Evolutionary conservation across 2,888 invertebrate species (phyloP), one percentile per base, ranked within the genome.

Genomic region (Congeria kusceri): DNA sequence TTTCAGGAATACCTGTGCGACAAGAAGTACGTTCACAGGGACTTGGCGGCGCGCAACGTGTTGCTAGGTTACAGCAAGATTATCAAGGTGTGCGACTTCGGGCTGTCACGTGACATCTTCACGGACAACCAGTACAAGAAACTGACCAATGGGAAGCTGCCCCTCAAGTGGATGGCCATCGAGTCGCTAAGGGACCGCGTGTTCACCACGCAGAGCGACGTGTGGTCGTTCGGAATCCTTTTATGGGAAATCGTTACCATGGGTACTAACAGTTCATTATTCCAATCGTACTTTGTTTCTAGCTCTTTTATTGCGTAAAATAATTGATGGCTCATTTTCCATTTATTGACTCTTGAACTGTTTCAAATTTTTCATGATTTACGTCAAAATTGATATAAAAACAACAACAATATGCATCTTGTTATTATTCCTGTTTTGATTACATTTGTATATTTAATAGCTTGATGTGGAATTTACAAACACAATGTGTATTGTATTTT

Each of bases 51-150:
- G 0, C 95, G 98, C 58, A 98, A 98, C 92, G 95, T 98, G 0
- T 94, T 98, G 25, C 87, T 94, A 28, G 93, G 92, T 32, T 91
- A 90, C 74, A 87, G 91, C 85, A 93, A 92, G 70, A 84, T 91
- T 56, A 95, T 97, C 18, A 98, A 98, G 94, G 96, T 98, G 77
- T 97, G 97, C 0, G 98, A 98, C 94, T 98, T 98, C 91, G 98
- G 98, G 0, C 94, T 98, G 18, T 97, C 97, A 66, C 95, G 97
- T 39, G 97, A 97, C 91, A 95, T 97, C 47, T 97, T 97, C 90
- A 96, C 96, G 87, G 96, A 97, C 88, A 97, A 97, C 90, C 95
- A 97, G 83, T 98, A 98, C 91, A 96, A 95, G 85, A 97, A 97
- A 93, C 78, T 92, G 83, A 92, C 93, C 73, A 91, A 89, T 83